phyloP scores from a whole-genome alignment of 2,888 invertebrate genomes.

The Tipula vernalis region DNA sequence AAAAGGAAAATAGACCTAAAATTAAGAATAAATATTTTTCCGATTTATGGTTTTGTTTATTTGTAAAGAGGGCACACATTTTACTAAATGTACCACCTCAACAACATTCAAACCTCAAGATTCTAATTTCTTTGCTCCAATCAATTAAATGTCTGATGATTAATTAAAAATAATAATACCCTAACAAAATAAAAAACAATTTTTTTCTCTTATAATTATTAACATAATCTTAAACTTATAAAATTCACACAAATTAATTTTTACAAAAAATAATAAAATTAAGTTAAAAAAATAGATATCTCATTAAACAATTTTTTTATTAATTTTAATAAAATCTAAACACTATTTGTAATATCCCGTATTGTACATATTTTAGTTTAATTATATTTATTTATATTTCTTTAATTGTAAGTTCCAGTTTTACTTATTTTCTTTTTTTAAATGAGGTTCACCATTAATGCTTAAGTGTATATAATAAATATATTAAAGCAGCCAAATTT shows the following conservation, averaged over 20 bases:
- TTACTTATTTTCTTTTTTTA: neutral
- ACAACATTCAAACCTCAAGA: no score
- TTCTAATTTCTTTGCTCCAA: neutral
- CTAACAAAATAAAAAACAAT: neutral
- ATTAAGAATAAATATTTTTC: neutral
- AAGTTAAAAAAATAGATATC: neutral
- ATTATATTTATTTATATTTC: neutral
- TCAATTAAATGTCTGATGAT: neutral
- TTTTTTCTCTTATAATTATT: neutral
- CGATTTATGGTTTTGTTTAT: no score
- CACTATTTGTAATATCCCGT: neutral
- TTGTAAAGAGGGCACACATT: no score
- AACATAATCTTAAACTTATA: neutral
- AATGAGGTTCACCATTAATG: neutral
- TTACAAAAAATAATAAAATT: neutral
- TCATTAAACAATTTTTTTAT: neutral
- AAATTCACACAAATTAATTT: neutral
- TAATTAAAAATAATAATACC: neutral
- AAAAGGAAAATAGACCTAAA: neutral
- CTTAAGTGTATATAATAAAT: neutral
- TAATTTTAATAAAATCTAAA: neutral
- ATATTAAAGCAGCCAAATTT: neutral
- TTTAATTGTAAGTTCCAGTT: neutral
- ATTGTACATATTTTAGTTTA: neutral
- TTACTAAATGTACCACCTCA: no score